phyloP scores from a whole-genome alignment of 2,888 invertebrate species.

The Chymomyza amoena region DNA sequence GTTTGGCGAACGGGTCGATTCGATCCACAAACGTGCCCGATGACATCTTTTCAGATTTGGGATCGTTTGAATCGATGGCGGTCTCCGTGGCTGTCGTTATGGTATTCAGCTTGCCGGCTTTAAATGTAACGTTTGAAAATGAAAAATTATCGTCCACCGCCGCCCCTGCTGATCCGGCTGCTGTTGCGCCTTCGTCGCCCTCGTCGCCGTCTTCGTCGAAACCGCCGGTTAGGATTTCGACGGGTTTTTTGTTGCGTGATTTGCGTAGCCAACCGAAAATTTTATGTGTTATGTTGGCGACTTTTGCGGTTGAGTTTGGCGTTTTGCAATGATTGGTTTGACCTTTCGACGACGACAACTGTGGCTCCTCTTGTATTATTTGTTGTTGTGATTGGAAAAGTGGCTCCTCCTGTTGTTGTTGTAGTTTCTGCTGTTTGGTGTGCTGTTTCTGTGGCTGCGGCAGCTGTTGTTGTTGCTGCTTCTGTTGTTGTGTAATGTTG shows the following conservation, averaged over 20 bases:
- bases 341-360: conserved; percentile 17
- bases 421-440: conserved; percentile 12
- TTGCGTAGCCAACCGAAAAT: conserved; percentile 69
- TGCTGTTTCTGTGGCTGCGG: conserved; percentile 30
- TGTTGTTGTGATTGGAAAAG: background rate
- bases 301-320: conserved; percentile 70
- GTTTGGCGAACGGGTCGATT: conserved; percentile 99
- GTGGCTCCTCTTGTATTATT: conserved; percentile 7
- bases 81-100: conserved; percentile 72
- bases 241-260: conserved; percentile 66
- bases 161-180: conserved; percentile 26
- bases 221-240: conserved; percentile 62
- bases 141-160: conserved; percentile 51
- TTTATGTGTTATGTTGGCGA: conserved; percentile 74
- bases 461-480: conserved; percentile 35
- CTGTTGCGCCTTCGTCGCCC: conserved; percentile 51
- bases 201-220: conserved; percentile 72
- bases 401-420: conserved; percentile 6
- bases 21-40: conserved; percentile 98
- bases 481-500: conserved; percentile 53
- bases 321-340: conserved; percentile 55
- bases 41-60: conserved; percentile 79
- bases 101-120: conserved; percentile 71
- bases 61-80: conserved; percentile 70
- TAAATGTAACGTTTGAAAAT: conserved; percentile 61